Evolutionary conservation across 1,140 invertebrate genomes (phyloP).

Genomic region (Trissolcus basalis): DNA sequence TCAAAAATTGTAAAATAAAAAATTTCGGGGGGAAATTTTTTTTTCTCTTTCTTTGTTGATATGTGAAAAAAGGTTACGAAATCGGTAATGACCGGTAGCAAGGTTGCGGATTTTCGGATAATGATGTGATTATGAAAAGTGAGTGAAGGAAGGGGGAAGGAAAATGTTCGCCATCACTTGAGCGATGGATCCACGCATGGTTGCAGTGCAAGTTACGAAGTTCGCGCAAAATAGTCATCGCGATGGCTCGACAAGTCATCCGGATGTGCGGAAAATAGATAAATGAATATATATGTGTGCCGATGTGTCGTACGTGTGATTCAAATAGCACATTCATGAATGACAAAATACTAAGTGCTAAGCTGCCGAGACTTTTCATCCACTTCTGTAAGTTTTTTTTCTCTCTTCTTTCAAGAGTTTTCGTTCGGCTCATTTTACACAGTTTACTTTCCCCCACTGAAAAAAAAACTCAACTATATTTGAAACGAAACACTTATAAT

Average conservation of each 20-base stretch:
- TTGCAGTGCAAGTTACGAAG: conserved; percentile 28
- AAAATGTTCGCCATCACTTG: conserved; percentile 18
- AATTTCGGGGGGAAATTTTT: no score
- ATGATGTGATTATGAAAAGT: conserved; percentile 1
- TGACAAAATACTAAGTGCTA: conserved; percentile 35
- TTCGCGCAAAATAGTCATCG: conserved; percentile 42
- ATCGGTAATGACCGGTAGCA: conserved; percentile 6
- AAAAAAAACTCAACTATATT: no score
- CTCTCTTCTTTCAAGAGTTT: no score
- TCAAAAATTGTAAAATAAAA: no score
- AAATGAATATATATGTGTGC: conserved; percentile 31
- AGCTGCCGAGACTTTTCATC: conserved; percentile 15
- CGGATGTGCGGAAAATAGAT: conserved; percentile 55
- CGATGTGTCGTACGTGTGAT: conserved; percentile 41
- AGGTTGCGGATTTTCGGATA: conserved; percentile 18
- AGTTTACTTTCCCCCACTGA: no score
- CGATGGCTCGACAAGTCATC: conserved; percentile 40
- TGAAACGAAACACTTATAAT: no score
- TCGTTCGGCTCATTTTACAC: no score
- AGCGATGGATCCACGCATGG: no score
- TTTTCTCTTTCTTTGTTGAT: no score
- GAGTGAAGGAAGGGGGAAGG: background rate
- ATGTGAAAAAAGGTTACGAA: conserved; percentile 3
- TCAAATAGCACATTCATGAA: conserved; percentile 52
- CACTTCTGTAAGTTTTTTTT: conserved; percentile 2